Percentiles rank a stretch among this genome's conserved stretches.
Evolutionary conservation across 2,797 vertebrate genomes (phyloP).

Genomic region (Anolis apletophallus): DNA sequence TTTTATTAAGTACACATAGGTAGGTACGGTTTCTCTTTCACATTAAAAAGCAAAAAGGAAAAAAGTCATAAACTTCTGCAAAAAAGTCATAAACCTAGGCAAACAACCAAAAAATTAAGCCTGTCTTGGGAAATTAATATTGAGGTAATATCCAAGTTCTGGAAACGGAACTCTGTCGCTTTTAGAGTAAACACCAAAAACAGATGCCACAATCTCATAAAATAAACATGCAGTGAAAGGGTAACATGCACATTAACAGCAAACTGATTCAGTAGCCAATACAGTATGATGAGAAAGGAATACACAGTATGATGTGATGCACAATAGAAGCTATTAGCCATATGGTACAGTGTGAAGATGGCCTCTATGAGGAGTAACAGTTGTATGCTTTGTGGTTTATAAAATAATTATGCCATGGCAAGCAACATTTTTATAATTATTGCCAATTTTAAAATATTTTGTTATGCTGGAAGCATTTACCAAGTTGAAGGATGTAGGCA

Average conservation of each 20-base stretch:
- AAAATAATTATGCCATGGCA: constrained; percentile 84
- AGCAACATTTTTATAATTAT: constrained; percentile 79
- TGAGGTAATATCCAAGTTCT: constrained; percentile 69
- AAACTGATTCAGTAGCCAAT: constrained; percentile 79
- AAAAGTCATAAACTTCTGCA: constrained; percentile 37
- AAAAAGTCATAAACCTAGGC: constrained; percentile 53
- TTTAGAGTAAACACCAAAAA: constrained; percentile 77
- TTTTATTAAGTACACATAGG: background rate
- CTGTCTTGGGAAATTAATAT: constrained; percentile 74
- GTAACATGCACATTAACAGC: constrained; percentile 78
- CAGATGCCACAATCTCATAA: constrained; percentile 80
- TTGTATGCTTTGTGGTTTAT: constrained; percentile 81
- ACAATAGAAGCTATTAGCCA: constrained; percentile 79
- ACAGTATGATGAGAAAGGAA: constrained; percentile 75
- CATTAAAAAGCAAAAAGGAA: constrained; percentile 43
- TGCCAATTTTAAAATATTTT: constrained; percentile 79
- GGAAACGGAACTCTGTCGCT: constrained; percentile 71
- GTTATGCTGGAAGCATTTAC: constrained; percentile 73
- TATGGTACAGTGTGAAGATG: constrained; percentile 80
- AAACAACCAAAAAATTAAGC: constrained; percentile 63
- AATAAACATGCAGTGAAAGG: constrained; percentile 84
- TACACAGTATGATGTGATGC: constrained; percentile 79
- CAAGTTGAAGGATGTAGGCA: constrained; percentile 62
- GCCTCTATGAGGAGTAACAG: constrained; percentile 76
- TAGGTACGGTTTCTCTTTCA: background rate